Conservation (phyloP, 1,140 invertebrate species). For the Drosophila neocordata region DNA sequence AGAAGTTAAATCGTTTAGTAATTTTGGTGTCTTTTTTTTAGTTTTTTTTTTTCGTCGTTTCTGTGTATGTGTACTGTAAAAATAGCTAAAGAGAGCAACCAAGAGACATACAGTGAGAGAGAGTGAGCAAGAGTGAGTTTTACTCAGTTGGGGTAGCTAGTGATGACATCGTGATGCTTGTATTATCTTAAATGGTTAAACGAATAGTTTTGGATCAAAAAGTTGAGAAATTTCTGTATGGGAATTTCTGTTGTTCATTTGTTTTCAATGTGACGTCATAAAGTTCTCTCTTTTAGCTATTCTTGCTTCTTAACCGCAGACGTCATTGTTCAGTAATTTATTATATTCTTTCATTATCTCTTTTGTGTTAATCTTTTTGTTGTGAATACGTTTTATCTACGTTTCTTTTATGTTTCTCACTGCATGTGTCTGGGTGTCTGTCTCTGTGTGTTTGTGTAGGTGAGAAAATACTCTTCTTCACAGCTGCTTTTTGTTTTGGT, state of each 20-base stretch:
- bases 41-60: conserved; percentile 50
- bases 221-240: background rate
- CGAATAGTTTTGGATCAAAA: background rate
- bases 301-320: background rate
- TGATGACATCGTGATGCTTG: conserved; percentile 1
- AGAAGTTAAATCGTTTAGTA: conserved; percentile 31
- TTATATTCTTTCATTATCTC: conserved; percentile 41
- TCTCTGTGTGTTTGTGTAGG: conserved; percentile 18
- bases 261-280: background rate
- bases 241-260: background rate
- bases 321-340: conserved; percentile 18
- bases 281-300: background rate
- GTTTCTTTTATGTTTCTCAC: conserved; percentile 31
- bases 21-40: conserved; percentile 56
- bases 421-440: conserved; percentile 15
- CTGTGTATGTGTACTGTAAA: conserved; percentile 70
- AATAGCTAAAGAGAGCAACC: conserved; percentile 60
- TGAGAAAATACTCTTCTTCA: conserved; percentile 38
- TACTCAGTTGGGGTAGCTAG: conserved; percentile 4
- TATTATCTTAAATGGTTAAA: background rate
- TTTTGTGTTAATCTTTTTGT: conserved; percentile 71
- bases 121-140: conserved; percentile 19
- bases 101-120: conserved; percentile 5
- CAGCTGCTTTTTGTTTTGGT: conserved; percentile 80
- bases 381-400: conserved; percentile 73